Base-by-base conservation (phyloP, 1,140 invertebrate species). In the Drosophila simulans region DNA sequence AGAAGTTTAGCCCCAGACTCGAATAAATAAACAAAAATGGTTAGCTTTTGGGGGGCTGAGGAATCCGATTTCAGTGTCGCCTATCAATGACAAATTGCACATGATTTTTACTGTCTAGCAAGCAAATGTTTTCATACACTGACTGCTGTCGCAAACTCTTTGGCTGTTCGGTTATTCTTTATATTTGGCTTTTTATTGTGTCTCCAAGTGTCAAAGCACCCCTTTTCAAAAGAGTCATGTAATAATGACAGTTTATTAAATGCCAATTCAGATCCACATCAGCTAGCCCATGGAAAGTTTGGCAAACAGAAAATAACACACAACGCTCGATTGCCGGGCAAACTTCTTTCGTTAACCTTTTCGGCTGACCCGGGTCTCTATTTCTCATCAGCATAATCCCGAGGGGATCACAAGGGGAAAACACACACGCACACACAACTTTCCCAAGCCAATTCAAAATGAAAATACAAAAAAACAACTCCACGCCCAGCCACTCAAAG, bases 61-160 rank as follows among this genome's bases (percentile, higher is more conserved):
- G 63, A 49, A 49, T 86, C 78, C 40, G 56, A 71, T 88, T 88
- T 65, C 78, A 68, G 60, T 55, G 39, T 48, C 39, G 56, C 42
- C 77, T 77, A 80, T 85, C 82, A 78, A 75, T 86, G 70, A 86
- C 78, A 86, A 86, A 88, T 86, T 79, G 78, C 57, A 81, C 74
- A 85, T 78, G 73, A 82, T 69, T 35, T 60, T 51, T 43, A 17
- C 37, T 46, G 37, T 51, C 55, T 68, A 54, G n/a, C 31, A 48
- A 51, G 43, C 70, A 51, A 73, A 74, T 64, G 55, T 52, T 59
- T 77, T 77, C 31, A 49, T 64, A 63, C 62, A 27, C 22, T 15
- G 43, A 46, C 45, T 42, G 17, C 37, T 63, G 64, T 64, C 69
- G 39, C 45, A 57, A 74, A 74, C 43, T 60, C 56, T 25, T 52